Evolutionary conservation across 2,888 invertebrate species (phyloP).

Genomic region (Rhagium mordax): DNA sequence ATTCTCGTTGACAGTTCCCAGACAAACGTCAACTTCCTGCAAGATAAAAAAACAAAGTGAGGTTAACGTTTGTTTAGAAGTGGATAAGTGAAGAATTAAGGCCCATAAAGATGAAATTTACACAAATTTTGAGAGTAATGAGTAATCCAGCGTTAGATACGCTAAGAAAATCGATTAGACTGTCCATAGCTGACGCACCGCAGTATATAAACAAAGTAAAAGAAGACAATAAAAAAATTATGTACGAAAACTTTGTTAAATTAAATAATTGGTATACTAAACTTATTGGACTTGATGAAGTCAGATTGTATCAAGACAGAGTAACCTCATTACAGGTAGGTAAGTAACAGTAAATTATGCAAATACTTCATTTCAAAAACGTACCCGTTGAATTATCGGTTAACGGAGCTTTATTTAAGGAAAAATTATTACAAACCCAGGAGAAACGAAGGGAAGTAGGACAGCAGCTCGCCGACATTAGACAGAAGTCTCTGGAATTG

Average conservation of each 20-base stretch:
- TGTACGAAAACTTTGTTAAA: constrained; percentile 70
- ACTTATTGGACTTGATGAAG: constrained; percentile 84
- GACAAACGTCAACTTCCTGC: too few relatives aligned
- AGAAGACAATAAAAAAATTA: constrained; percentile 58
- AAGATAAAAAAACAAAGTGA: too few relatives aligned
- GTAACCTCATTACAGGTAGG: constrained; percentile 79
- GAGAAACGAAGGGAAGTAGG: constrained; percentile 77
- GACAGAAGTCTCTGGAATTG: constrained; percentile 79
- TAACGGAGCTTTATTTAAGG: constrained; percentile 68
- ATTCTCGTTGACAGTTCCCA: too few relatives aligned
- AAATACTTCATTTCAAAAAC: too few relatives aligned
- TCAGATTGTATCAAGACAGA: constrained; percentile 81
- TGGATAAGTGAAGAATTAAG: too few relatives aligned
- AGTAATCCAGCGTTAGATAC: constrained; percentile 48
- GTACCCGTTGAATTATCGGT: too few relatives aligned
- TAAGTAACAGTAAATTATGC: constrained; percentile 11
- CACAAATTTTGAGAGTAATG: constrained; percentile 36
- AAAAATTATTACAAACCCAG: constrained; percentile 78
- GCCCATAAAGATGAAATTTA: constrained; percentile 43
- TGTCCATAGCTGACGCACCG: constrained; percentile 54
- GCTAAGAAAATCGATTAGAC: constrained; percentile 52
- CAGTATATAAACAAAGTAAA: constrained; percentile 55
- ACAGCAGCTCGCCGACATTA: constrained; percentile 74
- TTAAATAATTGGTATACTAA: constrained; percentile 79
- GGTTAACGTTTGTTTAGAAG: too few relatives aligned